phyloP scores from a whole-genome alignment of 1,140 invertebrate genomes.

The Sitophilus oryzae region DNA sequence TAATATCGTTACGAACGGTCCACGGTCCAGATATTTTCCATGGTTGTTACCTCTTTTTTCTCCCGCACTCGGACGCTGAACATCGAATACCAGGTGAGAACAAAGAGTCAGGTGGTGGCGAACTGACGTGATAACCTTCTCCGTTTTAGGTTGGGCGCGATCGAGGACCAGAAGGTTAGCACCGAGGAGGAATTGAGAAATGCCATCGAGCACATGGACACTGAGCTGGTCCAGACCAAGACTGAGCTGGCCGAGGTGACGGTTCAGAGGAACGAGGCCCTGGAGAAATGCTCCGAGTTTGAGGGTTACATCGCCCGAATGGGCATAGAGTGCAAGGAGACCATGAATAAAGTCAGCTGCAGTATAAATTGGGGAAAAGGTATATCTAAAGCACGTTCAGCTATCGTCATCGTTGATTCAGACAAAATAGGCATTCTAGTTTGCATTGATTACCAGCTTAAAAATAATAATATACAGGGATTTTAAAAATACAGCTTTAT shows the following conservation, averaged over 20 bases:
- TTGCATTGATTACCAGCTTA: too few relatives aligned
- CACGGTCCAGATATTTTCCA: too few relatives aligned
- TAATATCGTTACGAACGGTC: too few relatives aligned
- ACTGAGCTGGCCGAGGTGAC: conserved; percentile 6
- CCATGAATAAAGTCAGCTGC: conserved; percentile 20
- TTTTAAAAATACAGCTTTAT: too few relatives aligned
- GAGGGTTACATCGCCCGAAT: conserved; percentile 18
- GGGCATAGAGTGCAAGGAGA: conserved; percentile 19
- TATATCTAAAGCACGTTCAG: conserved; percentile 3
- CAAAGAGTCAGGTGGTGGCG: conserved; percentile 7
- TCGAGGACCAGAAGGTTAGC: conserved; percentile 12
- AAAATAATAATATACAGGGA: too few relatives aligned
- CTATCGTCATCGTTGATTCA: too few relatives aligned
- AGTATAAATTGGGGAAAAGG: conserved; percentile 30
- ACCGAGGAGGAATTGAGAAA: conserved; percentile 13
- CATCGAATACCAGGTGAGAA: background rate
- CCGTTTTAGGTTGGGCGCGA: conserved; percentile 33
- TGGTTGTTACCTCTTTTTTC: too few relatives aligned
- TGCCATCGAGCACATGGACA: conserved; percentile 6
- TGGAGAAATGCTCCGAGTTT: conserved; percentile 21
- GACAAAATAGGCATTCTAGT: too few relatives aligned
- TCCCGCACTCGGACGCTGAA: too few relatives aligned
- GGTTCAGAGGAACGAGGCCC: conserved; percentile 13
- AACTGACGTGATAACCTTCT: conserved; percentile 37
- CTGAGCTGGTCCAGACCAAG: conserved; percentile 7